Conservation (phyloP, 2,113 vertebrate genomes). For the Aramus guarauna region DNA sequence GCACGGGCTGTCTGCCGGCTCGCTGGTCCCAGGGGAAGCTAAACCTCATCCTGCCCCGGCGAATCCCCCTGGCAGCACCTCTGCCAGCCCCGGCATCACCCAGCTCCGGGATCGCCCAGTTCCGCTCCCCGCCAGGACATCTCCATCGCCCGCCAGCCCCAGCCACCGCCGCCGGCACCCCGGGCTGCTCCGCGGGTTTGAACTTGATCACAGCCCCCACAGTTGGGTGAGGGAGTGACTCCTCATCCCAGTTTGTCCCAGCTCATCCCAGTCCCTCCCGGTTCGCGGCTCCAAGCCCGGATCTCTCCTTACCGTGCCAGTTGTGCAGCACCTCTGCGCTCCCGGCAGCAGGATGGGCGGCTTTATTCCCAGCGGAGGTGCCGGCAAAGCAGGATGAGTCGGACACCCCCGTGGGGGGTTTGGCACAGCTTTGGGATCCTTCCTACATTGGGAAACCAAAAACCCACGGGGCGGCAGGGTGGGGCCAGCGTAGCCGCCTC, state of each 20-base stretch:
- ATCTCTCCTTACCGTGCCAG: background rate
- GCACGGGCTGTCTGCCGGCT: background rate
- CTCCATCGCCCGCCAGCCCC: background rate
- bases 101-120: background rate
- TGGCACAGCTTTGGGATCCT: background rate
- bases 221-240: rapidly evolving
- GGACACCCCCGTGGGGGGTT: slow-evolving; percentile 37
- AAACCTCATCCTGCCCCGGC: rapidly evolving
- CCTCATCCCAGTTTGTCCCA: background rate
- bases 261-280: background rate
- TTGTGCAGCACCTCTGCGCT: background rate
- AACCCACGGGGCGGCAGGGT: background rate
- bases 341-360: background rate
- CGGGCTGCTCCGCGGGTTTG: rapidly evolving
- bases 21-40: background rate
- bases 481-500: background rate
- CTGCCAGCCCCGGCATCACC: background rate
- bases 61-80: rapidly evolving
- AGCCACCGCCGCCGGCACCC: rapidly evolving
- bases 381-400: slow-evolving; percentile 58
- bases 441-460: slow-evolving; percentile 55
- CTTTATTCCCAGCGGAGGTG: slow-evolving; percentile 16
- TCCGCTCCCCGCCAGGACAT: rapidly evolving
- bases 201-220: background rate
- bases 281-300: rapidly evolving